A percentile compares a stretch with the other conserved stretches of the same genome.
phyloP scores from a whole-genome alignment of 1,140 invertebrate genomes.

The Odontomachus brunneus region DNA sequence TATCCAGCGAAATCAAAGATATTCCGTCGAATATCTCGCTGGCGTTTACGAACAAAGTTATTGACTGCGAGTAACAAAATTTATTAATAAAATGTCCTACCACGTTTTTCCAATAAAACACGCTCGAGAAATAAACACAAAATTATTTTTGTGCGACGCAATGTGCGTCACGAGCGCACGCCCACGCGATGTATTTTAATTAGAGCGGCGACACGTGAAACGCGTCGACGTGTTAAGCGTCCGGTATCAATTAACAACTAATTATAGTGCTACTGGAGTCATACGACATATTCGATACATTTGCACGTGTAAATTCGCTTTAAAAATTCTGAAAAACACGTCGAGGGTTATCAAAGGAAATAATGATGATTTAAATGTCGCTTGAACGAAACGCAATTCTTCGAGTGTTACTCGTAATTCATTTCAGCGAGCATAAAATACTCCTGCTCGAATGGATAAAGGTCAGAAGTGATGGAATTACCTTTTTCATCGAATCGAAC shows the following conservation, averaged over 20 bases:
- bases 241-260: slow-evolving; percentile 31
- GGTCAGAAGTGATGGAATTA: slow-evolving; percentile 1
- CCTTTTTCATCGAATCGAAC: slow-evolving; percentile 15
- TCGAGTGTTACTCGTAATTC: no score
- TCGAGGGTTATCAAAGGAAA: no score
- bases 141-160: neutral
- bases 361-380: no score
- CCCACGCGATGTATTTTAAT: slow-evolving; percentile 26
- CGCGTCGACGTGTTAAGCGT: neutral
- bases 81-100: neutral
- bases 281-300: neutral
- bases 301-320: neutral
- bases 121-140: neutral
- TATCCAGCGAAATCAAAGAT: neutral
- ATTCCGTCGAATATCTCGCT: neutral
- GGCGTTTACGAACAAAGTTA: neutral
- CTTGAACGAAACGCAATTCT: no score
- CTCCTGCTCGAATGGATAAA: neutral
- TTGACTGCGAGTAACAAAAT: neutral
- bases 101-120: neutral
- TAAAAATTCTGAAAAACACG: no score
- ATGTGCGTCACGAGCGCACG: neutral
- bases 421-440: neutral
- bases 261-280: neutral
- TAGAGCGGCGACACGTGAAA: slow-evolving; percentile 4